Percentiles rank a stretch among this genome's conserved stretches.
These are phyloP conservation scores for Clavelina lepadiformis DNA, from an alignment of 23 tunicate species.

Conservation along the genomic window DNA sequence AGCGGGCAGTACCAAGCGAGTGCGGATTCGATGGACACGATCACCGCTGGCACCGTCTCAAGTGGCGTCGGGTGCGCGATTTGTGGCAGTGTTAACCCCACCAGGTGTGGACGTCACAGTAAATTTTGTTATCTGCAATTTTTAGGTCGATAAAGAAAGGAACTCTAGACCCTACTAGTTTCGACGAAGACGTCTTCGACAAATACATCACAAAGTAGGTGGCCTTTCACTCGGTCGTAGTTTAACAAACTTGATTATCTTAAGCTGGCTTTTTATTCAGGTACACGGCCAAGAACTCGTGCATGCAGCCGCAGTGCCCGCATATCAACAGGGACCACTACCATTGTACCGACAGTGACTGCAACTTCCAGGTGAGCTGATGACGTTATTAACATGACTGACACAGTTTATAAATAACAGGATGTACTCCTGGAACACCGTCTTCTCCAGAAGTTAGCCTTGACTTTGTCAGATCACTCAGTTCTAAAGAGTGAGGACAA, in stretches of 20 bases:
- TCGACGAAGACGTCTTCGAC: slow-evolving; percentile 80
- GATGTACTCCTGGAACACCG: neutral
- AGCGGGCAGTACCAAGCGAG: slow-evolving; percentile 13
- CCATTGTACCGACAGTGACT: slow-evolving; percentile 86
- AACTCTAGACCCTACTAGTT: slow-evolving; percentile 68
- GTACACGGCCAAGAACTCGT: slow-evolving; percentile 36
- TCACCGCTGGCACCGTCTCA: slow-evolving; percentile 92
- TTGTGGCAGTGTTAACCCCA: neutral
- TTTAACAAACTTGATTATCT: neutral
- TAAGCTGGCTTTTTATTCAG: slow-evolving; percentile 20
- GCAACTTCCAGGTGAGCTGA: slow-evolving; percentile 71
- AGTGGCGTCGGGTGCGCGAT: slow-evolving; percentile 88
- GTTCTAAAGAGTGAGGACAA: neutral
- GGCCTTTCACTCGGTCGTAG: neutral
- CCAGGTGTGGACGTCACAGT: neutral
- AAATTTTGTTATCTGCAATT: neutral
- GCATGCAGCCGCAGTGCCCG: slow-evolving; percentile 58
- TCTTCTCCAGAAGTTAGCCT: neutral
- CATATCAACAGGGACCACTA: slow-evolving; percentile 79
- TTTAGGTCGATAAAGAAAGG: slow-evolving; percentile 84
- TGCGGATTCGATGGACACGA: slow-evolving; percentile 53
- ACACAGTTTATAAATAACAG: neutral
- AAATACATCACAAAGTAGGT: slow-evolving; percentile 82
- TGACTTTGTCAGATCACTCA: neutral
- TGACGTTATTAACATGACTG: neutral